phyloP scores from a whole-genome alignment of 2,888 invertebrate genomes.

The Parnassius smintheus region DNA sequence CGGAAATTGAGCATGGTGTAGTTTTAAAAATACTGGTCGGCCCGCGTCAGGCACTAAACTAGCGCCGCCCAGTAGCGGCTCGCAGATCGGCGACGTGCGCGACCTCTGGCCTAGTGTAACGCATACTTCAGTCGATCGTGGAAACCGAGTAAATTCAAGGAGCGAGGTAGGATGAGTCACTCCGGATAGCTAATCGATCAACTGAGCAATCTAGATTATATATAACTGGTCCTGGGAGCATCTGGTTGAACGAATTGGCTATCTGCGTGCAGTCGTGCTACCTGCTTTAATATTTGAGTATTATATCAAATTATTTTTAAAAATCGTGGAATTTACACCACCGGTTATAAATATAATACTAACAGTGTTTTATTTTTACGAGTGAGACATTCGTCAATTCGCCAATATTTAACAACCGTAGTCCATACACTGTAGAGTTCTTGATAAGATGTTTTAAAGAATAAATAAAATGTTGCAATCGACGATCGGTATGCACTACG shows the following conservation, averaged over 20 bases:
- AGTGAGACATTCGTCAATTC: not conserved
- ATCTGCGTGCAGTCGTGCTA: slow-evolving; percentile 9
- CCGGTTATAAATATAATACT: not conserved
- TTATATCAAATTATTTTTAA: not conserved
- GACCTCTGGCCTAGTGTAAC: slow-evolving; percentile 21
- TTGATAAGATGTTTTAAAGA: not conserved
- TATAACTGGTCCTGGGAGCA: slow-evolving; percentile 22
- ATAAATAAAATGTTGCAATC: slow-evolving; percentile 1
- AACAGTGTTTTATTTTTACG: not conserved
- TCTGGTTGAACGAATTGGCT: slow-evolving; percentile 19
- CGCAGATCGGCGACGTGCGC: slow-evolving; percentile 32
- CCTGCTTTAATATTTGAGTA: not conserved
- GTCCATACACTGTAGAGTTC: not conserved
- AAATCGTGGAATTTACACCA: not conserved
- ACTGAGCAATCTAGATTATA: slow-evolving; percentile 22
- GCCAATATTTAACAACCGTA: not conserved
- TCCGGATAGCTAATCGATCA: slow-evolving; percentile 16
- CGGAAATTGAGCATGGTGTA: slow-evolving; percentile 76
- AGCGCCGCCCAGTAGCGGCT: slow-evolving; percentile 27
- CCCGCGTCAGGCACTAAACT: no score
- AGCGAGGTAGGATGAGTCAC: slow-evolving; percentile 2
- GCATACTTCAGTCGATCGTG: slow-evolving; percentile 13
- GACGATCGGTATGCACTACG: slow-evolving; percentile 13
- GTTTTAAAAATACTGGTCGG: slow-evolving; percentile 66
- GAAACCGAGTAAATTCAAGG: not conserved